phyloP scores from a whole-genome alignment of 2,797 vertebrate species.

The Malurus splendens region DNA sequence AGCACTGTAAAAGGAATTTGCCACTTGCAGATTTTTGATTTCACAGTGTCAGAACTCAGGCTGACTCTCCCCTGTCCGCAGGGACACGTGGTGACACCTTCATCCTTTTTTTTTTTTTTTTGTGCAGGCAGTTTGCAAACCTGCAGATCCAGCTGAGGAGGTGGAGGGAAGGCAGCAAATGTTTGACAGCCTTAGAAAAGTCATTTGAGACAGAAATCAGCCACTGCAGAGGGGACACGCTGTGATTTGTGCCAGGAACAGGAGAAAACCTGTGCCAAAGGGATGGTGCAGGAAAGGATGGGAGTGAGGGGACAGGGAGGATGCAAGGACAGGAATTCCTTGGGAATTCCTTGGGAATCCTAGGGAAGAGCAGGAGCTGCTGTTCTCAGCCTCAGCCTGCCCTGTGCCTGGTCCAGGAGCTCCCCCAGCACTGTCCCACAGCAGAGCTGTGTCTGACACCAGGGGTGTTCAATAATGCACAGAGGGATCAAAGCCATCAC shows the following conservation, averaged over 20 bases:
- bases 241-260: neutral
- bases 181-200: neutral
- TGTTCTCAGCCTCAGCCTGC: neutral
- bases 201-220: neutral
- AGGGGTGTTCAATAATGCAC: neutral
- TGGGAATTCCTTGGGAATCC: neutral
- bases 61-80: neutral
- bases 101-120: neutral
- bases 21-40: neutral
- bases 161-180: neutral
- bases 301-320: accelerated
- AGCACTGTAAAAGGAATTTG: neutral
- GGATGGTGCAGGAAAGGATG: accelerated
- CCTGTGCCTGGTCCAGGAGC: neutral
- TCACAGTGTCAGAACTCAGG: neutral
- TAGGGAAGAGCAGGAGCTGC: neutral
- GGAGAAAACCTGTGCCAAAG: neutral
- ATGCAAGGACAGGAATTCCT: neutral
- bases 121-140: neutral
- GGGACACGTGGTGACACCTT: neutral
- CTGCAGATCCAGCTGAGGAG: neutral
- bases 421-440: neutral
- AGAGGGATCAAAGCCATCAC: neutral
- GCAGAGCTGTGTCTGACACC: neutral
- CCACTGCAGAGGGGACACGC: neutral